Percentiles rank a stretch among this genome's conserved stretches.
These are phyloP conservation scores for Poecile atricapillus DNA, from an alignment of 2,113 vertebrate species.

Conservation along the genomic window DNA sequence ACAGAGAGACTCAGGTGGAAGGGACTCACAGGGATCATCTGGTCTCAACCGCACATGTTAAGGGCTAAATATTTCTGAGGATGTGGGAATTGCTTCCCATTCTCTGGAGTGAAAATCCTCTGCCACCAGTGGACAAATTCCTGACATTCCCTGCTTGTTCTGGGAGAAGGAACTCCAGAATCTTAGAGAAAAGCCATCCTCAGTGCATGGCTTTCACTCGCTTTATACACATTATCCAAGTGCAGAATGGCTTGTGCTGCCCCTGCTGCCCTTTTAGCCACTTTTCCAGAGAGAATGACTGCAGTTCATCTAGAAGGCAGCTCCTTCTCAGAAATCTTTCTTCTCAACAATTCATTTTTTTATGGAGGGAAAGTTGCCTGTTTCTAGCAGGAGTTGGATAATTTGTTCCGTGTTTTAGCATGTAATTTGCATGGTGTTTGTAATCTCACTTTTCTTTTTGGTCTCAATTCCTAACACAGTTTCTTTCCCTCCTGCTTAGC, in stretches of 20 bases:
- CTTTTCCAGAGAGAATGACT: neutral
- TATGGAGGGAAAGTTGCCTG: neutral
- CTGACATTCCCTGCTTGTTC: neutral
- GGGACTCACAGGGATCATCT: neutral
- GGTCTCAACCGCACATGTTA: neutral
- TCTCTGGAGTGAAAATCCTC: neutral
- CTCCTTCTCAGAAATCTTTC: neutral
- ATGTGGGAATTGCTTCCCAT: neutral
- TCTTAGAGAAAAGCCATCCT: neutral
- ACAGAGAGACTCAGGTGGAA: neutral
- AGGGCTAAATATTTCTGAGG: neutral
- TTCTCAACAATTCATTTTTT: neutral
- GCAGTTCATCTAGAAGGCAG: neutral
- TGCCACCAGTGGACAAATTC: neutral
- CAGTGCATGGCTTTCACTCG: neutral
- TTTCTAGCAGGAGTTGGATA: neutral
- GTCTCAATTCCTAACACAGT: neutral
- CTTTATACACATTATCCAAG: neutral
- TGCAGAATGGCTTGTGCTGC: neutral
- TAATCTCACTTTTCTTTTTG: neutral
- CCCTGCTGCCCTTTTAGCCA: neutral
- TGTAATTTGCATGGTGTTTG: neutral
- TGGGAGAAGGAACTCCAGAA: neutral
- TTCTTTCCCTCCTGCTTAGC: conserved; percentile 65
- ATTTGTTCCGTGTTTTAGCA: neutral